Base-by-base conservation (phyloP, 2,888 invertebrate species). In the Actias luna region DNA sequence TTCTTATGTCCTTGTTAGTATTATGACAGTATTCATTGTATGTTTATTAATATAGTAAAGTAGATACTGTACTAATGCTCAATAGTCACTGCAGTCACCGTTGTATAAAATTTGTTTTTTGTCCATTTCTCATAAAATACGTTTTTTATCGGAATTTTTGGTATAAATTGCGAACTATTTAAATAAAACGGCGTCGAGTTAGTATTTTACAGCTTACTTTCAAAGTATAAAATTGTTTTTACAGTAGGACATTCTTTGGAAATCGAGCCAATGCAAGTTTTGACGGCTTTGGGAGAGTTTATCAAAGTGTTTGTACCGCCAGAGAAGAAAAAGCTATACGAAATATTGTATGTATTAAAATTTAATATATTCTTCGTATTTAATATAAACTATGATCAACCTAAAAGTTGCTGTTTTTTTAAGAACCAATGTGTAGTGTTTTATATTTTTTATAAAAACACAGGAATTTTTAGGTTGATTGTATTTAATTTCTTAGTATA, bases 251-350 rank as follows among this genome's bases (percentile, higher is more conserved):
- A 96, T 80, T 87, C 92, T 50, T 81, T 96, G 61, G 93, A 94
- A 71, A 95, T 96, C 69, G 95, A 95, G 74, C 93, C 95, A 0
- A 93, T 94, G 65, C 94, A 95, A 73, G 95, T 96, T 0, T 83
- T 96, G 60, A 94, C 93, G 29, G 95, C 95, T 1, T 80, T 96
- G 42, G 93, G 93, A 64, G 94, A 95, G 67, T 96, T 95, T 72
- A 93, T 95, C 67, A 68, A 84, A 8, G 66, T 87, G 67, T 87
- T 92, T 77, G 82, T 88, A 50, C 88, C 90, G 8, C 87, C 92
- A 1, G 92, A 91, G 46, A 92, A 91, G 67, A 79, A 78, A 70
- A 87, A 82, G 66, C 81, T 91, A 2, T 79, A 87, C 64, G 80
- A 85, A 59, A 82, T 92, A 68, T 59, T 89, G 92, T 92, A 71